Conservation (phyloP, 2,113 vertebrate species). For the Suncus etruscus region DNA sequence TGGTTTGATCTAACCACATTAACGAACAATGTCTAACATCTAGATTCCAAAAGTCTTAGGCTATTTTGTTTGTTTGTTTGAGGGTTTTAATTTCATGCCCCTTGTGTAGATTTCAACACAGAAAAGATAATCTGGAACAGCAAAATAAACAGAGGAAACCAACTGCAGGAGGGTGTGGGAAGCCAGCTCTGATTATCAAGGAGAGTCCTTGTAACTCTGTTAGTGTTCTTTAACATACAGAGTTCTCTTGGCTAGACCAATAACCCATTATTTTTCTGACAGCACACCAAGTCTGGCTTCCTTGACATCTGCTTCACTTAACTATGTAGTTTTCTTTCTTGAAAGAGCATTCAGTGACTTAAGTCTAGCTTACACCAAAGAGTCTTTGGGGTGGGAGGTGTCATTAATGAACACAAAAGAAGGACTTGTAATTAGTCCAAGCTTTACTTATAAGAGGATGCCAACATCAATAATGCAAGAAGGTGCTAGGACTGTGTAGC, state of each 20-base stretch:
- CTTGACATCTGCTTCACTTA: background rate
- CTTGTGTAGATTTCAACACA: conserved; percentile 68
- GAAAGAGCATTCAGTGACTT: conserved; percentile 13
- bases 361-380: background rate
- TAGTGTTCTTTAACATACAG: conserved; percentile 10
- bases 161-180: background rate
- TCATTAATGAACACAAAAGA: conserved; percentile 24
- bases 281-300: background rate
- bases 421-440: background rate
- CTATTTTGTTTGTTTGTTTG: conserved; percentile 61
- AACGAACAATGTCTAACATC: conserved; percentile 46
- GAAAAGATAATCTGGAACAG: conserved; percentile 70
- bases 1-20: background rate
- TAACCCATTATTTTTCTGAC: background rate
- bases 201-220: background rate
- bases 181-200: conserved; percentile 34
- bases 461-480: background rate
- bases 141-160: conserved; percentile 66
- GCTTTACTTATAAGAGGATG: background rate
- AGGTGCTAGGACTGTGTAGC: background rate
- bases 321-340: background rate
- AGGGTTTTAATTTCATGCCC: conserved; percentile 64
- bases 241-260: background rate
- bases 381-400: background rate
- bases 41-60: conserved; percentile 61